Conservation (phyloP, 2,888 invertebrate species). For the Drosophila subquinaria region DNA sequence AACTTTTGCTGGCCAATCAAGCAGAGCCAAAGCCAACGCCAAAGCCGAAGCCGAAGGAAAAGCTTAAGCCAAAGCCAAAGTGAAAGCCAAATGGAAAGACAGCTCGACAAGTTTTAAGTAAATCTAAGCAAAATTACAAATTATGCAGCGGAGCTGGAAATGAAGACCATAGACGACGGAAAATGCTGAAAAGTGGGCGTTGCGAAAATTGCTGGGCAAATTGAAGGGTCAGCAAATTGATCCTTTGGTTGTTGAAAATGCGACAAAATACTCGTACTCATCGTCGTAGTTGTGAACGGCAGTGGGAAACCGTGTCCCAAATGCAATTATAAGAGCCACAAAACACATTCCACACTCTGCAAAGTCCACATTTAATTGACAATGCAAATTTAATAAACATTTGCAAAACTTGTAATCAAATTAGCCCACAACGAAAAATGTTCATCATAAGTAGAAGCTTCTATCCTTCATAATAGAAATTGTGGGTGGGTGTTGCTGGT, state of each 20-base stretch:
- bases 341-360: constrained; percentile 14
- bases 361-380: constrained; percentile 65
- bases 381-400: constrained; percentile 78
- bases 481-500: too few species aligned
- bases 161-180: constrained; percentile 6
- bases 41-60: neutral
- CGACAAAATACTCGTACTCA: constrained; percentile 14
- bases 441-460: constrained; percentile 10
- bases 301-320: constrained; percentile 39
- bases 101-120: constrained; percentile 45
- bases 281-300: constrained; percentile 20
- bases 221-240: constrained; percentile 52
- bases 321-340: constrained; percentile 61
- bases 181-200: constrained; percentile 57
- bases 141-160: constrained; percentile 48
- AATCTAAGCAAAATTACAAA: constrained; percentile 58
- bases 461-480: neutral
- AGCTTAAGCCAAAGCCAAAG: constrained; percentile 5
- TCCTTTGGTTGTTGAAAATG: constrained; percentile 12
- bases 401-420: constrained; percentile 64
- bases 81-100: constrained; percentile 23
- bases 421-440: constrained; percentile 44
- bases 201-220: constrained; percentile 56
- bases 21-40: constrained; percentile 29
- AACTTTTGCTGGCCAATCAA: constrained; percentile 74